A percentile compares a stretch with the other conserved stretches of the same genome.
These are phyloP conservation scores for Diadema setosum DNA, from an alignment of 35 echinoderm and acorn worm species.

Conservation along the genomic window DNA sequence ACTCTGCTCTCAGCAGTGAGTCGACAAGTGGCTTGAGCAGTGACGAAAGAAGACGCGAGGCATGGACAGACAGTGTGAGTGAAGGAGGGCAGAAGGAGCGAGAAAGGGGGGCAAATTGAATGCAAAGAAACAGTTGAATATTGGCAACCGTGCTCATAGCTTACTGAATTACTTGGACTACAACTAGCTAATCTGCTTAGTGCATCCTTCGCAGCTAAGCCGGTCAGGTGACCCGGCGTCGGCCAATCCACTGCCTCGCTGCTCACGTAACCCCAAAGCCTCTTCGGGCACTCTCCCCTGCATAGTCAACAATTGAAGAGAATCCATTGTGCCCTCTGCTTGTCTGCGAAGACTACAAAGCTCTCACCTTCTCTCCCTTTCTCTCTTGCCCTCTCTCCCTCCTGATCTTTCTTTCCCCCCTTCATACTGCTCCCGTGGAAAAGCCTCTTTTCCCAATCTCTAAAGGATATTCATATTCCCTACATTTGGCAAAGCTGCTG, in stretches of 20 bases:
- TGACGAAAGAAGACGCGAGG: too few relatives aligned
- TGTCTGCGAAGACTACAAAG: too few relatives aligned
- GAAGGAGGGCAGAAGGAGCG: too few relatives aligned
- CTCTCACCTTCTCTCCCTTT: background rate
- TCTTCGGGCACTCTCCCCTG: background rate
- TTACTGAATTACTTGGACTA: slow-evolving; percentile 11
- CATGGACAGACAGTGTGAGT: too few relatives aligned
- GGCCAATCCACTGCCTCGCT: background rate
- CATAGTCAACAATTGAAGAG: background rate
- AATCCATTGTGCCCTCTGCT: background rate
- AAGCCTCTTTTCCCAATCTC: background rate
- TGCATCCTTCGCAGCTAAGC: background rate
- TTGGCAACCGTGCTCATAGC: background rate
- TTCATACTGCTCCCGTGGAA: background rate
- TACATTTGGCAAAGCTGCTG: too few relatives aligned
- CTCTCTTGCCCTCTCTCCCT: background rate
- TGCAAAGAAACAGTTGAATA: background rate
- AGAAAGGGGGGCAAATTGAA: background rate
- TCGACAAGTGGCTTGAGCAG: too few relatives aligned
- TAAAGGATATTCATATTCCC: too few relatives aligned
- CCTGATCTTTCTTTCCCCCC: background rate
- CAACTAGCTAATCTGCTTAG: background rate
- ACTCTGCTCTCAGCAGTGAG: too few relatives aligned
- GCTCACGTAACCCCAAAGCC: background rate
- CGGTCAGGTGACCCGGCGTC: background rate